Base-by-base conservation (phyloP, 1,140 invertebrate genomes). In the Onthophagus taurus region DNA sequence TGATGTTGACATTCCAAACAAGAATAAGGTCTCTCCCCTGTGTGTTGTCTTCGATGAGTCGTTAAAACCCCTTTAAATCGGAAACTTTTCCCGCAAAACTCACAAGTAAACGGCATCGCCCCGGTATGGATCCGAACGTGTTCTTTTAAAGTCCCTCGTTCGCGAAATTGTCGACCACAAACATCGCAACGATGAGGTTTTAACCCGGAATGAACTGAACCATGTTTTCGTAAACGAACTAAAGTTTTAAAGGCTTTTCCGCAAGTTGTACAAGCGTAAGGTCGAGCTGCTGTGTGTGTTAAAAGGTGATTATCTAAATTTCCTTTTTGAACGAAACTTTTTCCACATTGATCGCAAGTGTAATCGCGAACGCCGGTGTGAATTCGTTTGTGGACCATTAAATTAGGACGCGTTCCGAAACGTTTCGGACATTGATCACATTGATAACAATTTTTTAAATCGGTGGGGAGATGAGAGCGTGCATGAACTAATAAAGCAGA, bases 51-150 rank as follows among this genome's bases (percentile, higher is more conserved):
- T 31, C 77, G 59, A 60, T 83, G 81, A 13, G 74, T 76, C 58
- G 75, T 78, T 35, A 81, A 58, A 41, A 80, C 75, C 11, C 75
- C 76, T 57, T 80, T 82, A 50, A 83, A 83, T 21, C 79, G 64
- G 50, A 84, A 85, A 39, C 70, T 66, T 61, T 83, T 83, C 14
- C 74, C 77, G 54, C 81, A 84, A 57, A 76, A 81, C 56, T 79
- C 75, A 50, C 81, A 84, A 12, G 75, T 72, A 49, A 78, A 80
- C 1, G 89, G 89, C 72, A 89, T 85, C 29, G 83, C 83, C 11
- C 87, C 88, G 2, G 89, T 93, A 56, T 94, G 90, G 24, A 83
- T 79, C 45, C 75, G 63, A 44, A 72, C 67, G 54, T 78, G 75
- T 58, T 77, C 76, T 38, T 72, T 71, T 18, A 78, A 53, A 3